A percentile compares a stretch with the other conserved stretches of the same genome.
Evolutionary conservation across 2,797 vertebrate genomes (phyloP).

Genomic region (Psittacula echo): DNA sequence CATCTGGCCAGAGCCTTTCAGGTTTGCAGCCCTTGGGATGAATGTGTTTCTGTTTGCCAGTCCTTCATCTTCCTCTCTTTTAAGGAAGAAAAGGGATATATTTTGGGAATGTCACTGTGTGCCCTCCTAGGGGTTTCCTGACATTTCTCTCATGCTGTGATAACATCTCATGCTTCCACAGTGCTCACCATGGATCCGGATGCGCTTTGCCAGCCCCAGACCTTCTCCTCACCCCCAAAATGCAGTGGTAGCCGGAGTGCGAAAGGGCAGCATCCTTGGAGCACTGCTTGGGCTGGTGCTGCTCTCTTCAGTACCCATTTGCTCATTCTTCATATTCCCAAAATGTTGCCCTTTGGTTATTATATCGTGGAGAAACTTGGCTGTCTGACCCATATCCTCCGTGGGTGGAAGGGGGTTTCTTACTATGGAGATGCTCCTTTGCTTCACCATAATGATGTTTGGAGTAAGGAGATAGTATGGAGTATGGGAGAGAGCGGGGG

Average conservation of each 20-base stretch:
- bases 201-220: neutral
- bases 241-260: accelerated
- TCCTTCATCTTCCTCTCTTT: neutral
- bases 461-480: too few relatives aligned
- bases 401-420: too few relatives aligned
- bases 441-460: too few relatives aligned
- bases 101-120: neutral
- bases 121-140: neutral
- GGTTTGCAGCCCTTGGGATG: neutral
- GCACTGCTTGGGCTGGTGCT: neutral
- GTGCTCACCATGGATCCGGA: accelerated
- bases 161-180: neutral
- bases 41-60: neutral
- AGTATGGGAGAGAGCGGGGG: too few relatives aligned
- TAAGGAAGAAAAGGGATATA: neutral
- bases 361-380: neutral
- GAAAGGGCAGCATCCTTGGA: neutral
- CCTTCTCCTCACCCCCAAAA: neutral
- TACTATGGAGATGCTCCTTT: too few relatives aligned
- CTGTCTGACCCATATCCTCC: neutral
- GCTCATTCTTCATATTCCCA: neutral
- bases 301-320: neutral
- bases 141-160: neutral
- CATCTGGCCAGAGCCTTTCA: neutral
- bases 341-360: neutral